A percentile compares a stretch with the other conserved stretches of the same genome.
These are phyloP conservation scores for Drosophila yakuba DNA, from an alignment of 1,140 invertebrate genomes.

Conservation along the genomic window DNA sequence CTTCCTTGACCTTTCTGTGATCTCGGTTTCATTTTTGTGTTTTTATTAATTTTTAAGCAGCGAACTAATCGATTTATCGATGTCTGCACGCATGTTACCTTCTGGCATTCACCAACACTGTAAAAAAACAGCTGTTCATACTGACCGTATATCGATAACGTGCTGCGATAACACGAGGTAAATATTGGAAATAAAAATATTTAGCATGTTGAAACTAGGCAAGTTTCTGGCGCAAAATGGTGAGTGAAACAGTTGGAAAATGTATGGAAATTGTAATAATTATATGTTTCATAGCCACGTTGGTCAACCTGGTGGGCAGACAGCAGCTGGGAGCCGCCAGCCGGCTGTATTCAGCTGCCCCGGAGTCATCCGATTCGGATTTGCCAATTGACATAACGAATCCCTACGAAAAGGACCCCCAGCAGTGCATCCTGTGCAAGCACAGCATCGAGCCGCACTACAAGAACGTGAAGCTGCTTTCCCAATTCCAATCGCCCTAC, in stretches of 20 bases:
- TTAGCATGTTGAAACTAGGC: constrained; percentile 61
- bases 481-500: constrained; percentile 97
- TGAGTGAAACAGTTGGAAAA: constrained; percentile 5
- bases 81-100: neutral
- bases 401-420: constrained; percentile 91
- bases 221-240: constrained; percentile 54
- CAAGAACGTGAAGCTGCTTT: constrained; percentile 95
- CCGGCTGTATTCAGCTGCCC: constrained; percentile 38
- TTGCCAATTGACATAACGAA: constrained; percentile 90
- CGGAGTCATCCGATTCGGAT: constrained; percentile 70
- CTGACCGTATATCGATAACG: neutral
- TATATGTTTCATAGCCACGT: constrained; percentile 7
- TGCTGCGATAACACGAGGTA: neutral
- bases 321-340: constrained; percentile 10
- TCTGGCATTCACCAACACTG: constrained; percentile 10
- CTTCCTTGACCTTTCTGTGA: constrained; percentile 38
- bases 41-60: constrained; percentile 19
- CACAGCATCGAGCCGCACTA: constrained; percentile 93
- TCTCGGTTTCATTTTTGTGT: constrained; percentile 53
- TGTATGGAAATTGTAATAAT: neutral
- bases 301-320: constrained; percentile 31
- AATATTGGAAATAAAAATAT: neutral
- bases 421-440: constrained; percentile 94
- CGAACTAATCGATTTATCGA: constrained; percentile 6
- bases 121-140: neutral